Base-by-base conservation (phyloP, 2,797 vertebrate species). In the Luscinia megarhynchos region DNA sequence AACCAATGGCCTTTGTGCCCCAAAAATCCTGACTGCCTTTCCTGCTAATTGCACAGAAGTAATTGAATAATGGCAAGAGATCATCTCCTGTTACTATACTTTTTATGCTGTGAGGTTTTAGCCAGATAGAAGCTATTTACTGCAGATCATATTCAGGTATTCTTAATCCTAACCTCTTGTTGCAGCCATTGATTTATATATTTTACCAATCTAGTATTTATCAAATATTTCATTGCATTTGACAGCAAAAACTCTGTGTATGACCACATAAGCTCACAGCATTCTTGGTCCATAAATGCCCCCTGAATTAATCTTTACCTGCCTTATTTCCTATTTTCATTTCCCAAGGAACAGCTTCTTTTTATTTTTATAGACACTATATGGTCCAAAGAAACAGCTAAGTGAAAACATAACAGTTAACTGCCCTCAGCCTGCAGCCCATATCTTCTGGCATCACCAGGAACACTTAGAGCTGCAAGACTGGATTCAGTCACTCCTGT, bases 321-420 rank as follows among this genome's bases (percentile, higher is more conserved):
- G 69, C 21, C 54, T 58, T 72, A 76, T 82, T 90, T 87, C 59
- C 48, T 68, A 29, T 68, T 92, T 89, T 82, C 54, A 86, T 81
- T 88, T 94, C 69, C 86, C 80, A 76, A 67, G 50, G 38, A 80
- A 77, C 57, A 61, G 50, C 61, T 83, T 27, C 34, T 84, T 81
- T 82, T 84, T 74, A 79, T 82, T 93, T 95, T 94, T 86, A 91
- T 78, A 57, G 78, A 38, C 66, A 78, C 57, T 77, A 8, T 55
- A 90, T 13, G 40, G 57, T 87, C 63, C 81, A 53, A 55, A 89
- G 89, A 73, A 93, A 87, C 12, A 84, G 78, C 22, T 74, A 94
- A 91, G 86, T 27, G 62, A 96, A 84, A 75, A 79, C 70, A 32
- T 77, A 84, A 92, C 66, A 89, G 51, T 87, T 88, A 94, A 94